phyloP scores from a whole-genome alignment of 2,113 vertebrate genomes.

The Drymodes brunneopygia region DNA sequence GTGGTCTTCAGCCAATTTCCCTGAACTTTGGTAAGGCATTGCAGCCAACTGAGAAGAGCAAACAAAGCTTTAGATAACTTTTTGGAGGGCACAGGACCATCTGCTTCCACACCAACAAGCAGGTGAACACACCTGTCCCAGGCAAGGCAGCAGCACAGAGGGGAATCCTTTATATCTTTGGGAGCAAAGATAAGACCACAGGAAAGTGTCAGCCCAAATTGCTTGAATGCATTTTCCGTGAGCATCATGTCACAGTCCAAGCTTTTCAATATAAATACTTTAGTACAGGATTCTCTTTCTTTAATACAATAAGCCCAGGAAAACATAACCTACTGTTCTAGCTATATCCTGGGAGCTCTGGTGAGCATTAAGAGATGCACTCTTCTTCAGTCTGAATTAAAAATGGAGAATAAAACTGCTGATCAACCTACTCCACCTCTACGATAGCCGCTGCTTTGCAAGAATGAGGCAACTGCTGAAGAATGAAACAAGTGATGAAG shows the following conservation, averaged over 20 bases:
- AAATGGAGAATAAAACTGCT: not conserved
- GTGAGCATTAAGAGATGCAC: not conserved
- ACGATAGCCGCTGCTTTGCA: not conserved
- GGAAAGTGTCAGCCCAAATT: not conserved
- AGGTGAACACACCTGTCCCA: not conserved
- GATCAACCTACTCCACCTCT: not conserved
- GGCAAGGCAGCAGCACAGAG: not conserved
- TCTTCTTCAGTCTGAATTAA: not conserved
- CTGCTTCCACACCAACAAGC: not conserved
- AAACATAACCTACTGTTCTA: not conserved
- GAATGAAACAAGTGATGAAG: not conserved
- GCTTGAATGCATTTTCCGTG: fast-evolving
- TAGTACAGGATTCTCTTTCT: not conserved
- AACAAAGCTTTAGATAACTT: constrained; percentile 31
- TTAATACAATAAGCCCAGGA: not conserved
- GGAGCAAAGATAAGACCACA: not conserved
- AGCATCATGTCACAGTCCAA: not conserved
- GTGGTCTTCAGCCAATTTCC: not conserved
- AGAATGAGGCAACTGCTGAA: not conserved
- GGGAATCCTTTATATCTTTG: not conserved
- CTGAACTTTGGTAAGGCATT: constrained; percentile 46
- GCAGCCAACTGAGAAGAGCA: constrained; percentile 4
- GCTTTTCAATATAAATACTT: not conserved
- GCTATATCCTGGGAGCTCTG: not conserved
- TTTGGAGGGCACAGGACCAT: not conserved